These are phyloP conservation scores for Parelbella ahira DNA, from an alignment of 2,888 invertebrate species.

Conservation along the genomic window DNA sequence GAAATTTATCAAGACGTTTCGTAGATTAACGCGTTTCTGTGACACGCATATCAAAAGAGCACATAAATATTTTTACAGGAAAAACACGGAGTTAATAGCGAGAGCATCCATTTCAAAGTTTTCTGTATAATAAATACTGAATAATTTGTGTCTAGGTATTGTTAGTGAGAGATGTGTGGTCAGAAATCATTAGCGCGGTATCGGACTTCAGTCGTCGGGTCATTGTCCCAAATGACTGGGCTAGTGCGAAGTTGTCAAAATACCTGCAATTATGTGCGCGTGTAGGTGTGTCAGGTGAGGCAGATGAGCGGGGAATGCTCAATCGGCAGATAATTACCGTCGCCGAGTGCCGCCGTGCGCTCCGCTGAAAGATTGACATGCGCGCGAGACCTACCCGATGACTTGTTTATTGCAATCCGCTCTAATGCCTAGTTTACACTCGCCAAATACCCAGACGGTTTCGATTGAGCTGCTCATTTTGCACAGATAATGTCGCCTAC, in stretches of 20 bases:
- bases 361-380: conserved; percentile 67
- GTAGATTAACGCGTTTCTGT: conserved; percentile 53
- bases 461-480: conserved; percentile 22
- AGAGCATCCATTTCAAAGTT: conserved; percentile 35
- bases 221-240: conserved; percentile 47
- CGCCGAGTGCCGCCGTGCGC: conserved; percentile 43
- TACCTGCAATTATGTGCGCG: conserved; percentile 56
- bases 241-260: conserved; percentile 58
- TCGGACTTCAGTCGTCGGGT: conserved; percentile 33
- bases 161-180: conserved; percentile 24
- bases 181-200: conserved; percentile 30
- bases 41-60: conserved; percentile 59
- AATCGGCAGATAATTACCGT: conserved; percentile 64
- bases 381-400: conserved; percentile 45
- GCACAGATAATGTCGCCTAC: conserved; percentile 20
- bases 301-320: conserved; percentile 39
- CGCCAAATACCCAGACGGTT: conserved; percentile 32
- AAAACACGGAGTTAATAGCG: conserved; percentile 52
- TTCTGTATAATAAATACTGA: conserved; percentile 33
- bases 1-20: conserved; percentile 56
- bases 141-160: conserved; percentile 28
- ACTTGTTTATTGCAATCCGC: conserved; percentile 63
- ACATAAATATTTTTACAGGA: conserved; percentile 48
- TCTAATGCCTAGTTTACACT: conserved; percentile 42
- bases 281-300: conserved; percentile 46